Percentiles rank a stretch among this genome's conserved stretches.
Conservation (phyloP, 2,797 vertebrate genomes). For the Phrynocephalus forsythii region DNA sequence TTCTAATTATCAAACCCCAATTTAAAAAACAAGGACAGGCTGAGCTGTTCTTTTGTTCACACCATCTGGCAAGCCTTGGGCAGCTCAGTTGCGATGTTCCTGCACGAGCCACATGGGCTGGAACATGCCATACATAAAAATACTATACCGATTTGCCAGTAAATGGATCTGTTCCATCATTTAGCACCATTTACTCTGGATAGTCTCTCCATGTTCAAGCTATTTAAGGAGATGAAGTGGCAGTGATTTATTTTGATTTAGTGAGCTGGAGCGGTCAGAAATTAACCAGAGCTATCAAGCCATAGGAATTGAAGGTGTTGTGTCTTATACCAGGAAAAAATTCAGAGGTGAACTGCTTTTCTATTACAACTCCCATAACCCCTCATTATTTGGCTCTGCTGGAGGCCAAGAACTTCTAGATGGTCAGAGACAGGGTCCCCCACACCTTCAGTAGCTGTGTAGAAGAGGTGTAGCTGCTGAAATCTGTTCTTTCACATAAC, state of each 20-base stretch:
- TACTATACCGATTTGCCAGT: neutral
- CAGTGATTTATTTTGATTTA: neutral
- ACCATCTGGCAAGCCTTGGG: constrained; percentile 1
- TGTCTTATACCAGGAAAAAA: too few species aligned
- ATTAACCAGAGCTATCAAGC: neutral
- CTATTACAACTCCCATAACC: too few species aligned
- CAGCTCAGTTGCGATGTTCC: neutral
- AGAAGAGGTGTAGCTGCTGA: too few species aligned
- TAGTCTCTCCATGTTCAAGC: neutral
- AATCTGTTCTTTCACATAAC: too few species aligned
- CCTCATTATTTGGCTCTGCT: too few species aligned
- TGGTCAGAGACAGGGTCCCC: too few species aligned
- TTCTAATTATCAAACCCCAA: neutral
- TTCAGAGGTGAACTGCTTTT: too few species aligned
- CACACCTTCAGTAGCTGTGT: too few species aligned
- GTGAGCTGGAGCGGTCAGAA: neutral
- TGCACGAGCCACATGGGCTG: too few species aligned
- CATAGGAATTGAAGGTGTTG: neutral
- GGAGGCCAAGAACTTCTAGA: too few species aligned
- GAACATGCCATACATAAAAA: neutral
- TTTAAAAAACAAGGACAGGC: neutral
- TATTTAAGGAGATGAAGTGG: neutral
- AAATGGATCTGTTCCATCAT: neutral
- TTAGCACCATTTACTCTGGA: neutral
- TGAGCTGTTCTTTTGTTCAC: neutral